phyloP scores from a whole-genome alignment of 2,113 vertebrate genomes.

The Scomber japonicus region DNA sequence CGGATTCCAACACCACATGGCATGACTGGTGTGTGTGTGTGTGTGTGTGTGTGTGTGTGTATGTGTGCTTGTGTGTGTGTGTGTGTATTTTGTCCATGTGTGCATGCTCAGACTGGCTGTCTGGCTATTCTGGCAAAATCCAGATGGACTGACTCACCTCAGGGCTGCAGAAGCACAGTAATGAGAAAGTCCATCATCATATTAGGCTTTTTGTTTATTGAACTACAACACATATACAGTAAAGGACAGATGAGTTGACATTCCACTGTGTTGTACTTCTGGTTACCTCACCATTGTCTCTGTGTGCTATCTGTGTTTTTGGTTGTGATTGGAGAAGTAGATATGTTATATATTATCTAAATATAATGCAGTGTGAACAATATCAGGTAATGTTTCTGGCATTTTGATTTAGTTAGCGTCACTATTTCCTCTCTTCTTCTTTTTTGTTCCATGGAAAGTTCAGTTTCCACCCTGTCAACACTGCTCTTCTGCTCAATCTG shows the following conservation, averaged over 20 bases:
- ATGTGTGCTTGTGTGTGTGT: constrained; percentile 24
- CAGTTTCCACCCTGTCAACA: too few relatives aligned
- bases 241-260: not conserved
- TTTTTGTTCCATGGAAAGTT: too few relatives aligned
- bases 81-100: constrained; percentile 25
- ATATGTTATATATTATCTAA: too few relatives aligned
- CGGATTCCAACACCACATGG: constrained; percentile 54
- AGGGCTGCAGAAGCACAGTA: not conserved
- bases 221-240: not conserved
- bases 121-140: constrained; percentile 22
- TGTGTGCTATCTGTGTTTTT: too few relatives aligned
- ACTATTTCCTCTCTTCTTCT: too few relatives aligned
- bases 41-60: constrained; percentile 14
- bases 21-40: constrained; percentile 22
- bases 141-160: constrained; percentile 9
- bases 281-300: too few relatives aligned
- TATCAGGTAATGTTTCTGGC: too few relatives aligned
- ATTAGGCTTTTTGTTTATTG: not conserved
- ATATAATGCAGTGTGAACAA: too few relatives aligned
- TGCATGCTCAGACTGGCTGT: constrained; percentile 44
- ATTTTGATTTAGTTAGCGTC: too few relatives aligned
- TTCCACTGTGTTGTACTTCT: too few relatives aligned
- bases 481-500: too few relatives aligned
- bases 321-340: too few relatives aligned
- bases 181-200: not conserved